Base-by-base conservation (phyloP, 2,888 invertebrate genomes). In the Netelia melanura region DNA sequence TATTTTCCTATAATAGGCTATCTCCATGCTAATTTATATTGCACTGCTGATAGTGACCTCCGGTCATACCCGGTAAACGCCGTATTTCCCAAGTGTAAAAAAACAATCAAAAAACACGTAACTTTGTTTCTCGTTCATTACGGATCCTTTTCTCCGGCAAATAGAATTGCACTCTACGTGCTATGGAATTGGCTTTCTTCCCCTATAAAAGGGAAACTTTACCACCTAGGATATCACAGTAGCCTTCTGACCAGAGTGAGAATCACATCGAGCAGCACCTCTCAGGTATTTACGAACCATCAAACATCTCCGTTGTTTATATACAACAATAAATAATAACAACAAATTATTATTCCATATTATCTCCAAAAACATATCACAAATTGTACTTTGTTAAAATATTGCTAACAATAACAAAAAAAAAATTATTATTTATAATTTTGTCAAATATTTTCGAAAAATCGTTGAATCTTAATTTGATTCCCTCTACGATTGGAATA, bases 171-270 rank as follows among this genome's bases (percentile, higher is more conserved):
- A 61, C 86, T 82, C 71, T 67, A 68, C 67, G 21, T 38, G 38
- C 5, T 38, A 80, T 78, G 74, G 78, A 38, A 8, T 38, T 38
- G 38, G 38, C 58, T 81, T 17, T 83, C 58, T 14, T 86, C 76
- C 85, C 84, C 80, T 91, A 91, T 91, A 91, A 91, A 91, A 91
- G 91, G 86, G 84, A 67, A 64, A 43, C 52, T 43, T 67, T 56
- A 74, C 52, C 54, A 5, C 9, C 43, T n/a, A 72, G 25, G 68
- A 79, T 71, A 81, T 86, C 88, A 84, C 84, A 88, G 88, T 84
- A 58, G 25, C 56, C 78, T 79, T 62, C 70, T 61, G 83, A 76
- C 64, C 75, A 75, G 23, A 23, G 52, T 54, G 43, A 77, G 76
- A 71, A 72, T 72, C 62, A 48, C 70, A 80, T 43, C 65, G 67